phyloP scores from a whole-genome alignment of 2,797 vertebrate species.

The Arctocebus calabarensis region DNA sequence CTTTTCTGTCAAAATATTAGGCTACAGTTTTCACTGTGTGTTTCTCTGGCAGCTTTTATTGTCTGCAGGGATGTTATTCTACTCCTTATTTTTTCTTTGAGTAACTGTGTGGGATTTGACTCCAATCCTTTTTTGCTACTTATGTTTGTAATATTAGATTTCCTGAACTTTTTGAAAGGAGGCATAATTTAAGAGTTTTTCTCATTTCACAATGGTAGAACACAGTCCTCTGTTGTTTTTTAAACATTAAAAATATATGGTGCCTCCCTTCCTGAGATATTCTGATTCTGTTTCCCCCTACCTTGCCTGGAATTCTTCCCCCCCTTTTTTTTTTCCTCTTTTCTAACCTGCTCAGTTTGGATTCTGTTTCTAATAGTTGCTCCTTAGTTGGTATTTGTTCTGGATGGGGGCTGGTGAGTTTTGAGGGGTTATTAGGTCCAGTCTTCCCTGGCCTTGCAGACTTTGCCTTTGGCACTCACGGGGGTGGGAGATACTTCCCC shows the following conservation, averaged over 20 bases:
- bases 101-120: not conserved
- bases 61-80: not conserved
- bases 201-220: not conserved
- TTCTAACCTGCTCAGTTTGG: not conserved
- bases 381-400: not conserved
- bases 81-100: slow-evolving; percentile 36
- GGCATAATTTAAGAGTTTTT: not conserved
- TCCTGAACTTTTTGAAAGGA: not conserved
- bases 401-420: not conserved
- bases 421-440: not conserved
- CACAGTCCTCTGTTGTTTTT: not conserved
- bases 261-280: not conserved
- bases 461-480: not conserved
- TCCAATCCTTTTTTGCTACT: slow-evolving; percentile 12
- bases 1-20: not conserved
- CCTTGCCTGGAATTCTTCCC: not conserved
- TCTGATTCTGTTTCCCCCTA: not conserved
- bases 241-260: not conserved
- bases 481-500: not conserved
- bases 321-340: not conserved
- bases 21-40: not conserved
- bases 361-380: not conserved
- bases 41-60: not conserved
- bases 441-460: not conserved
- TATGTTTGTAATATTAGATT: slow-evolving; percentile 1